These are phyloP conservation scores for Metallyticus violacea DNA, from an alignment of 2,888 invertebrate genomes.

Conservation along the genomic window DNA sequence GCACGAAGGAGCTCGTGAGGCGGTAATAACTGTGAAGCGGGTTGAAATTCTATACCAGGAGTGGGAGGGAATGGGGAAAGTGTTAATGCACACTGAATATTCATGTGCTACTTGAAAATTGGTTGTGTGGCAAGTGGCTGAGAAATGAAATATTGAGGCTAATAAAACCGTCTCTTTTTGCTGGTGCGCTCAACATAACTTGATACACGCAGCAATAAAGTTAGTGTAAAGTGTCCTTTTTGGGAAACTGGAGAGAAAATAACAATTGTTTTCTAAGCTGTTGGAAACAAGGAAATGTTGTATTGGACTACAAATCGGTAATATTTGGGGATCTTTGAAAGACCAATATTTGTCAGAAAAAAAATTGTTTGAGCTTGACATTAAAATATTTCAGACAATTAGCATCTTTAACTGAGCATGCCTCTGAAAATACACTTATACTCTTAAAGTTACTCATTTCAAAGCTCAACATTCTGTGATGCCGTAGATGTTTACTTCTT, in stretches of 20 bases:
- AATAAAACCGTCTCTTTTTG: neutral
- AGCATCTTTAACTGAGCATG: no score
- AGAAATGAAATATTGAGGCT: neutral
- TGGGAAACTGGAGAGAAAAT: neutral
- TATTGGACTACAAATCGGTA: no score
- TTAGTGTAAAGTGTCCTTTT: neutral
- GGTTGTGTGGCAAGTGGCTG: neutral
- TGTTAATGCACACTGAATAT: slow-evolving; percentile 3
- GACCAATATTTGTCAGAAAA: no score
- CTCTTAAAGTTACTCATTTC: no score
- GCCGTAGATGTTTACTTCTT: no score
- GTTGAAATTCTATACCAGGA: neutral
- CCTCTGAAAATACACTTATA: no score
- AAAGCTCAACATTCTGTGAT: no score
- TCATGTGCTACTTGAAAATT: neutral
- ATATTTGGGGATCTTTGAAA: no score
- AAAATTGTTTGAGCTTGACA: no score
- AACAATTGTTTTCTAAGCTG: no score
- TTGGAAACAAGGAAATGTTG: no score
- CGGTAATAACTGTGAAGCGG: slow-evolving; percentile 3
- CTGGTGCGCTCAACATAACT: neutral
- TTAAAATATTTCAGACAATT: no score
- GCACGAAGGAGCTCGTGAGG: slow-evolving; percentile 15
- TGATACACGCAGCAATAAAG: neutral
- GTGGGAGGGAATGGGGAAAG: neutral